A percentile compares a stretch with the other conserved stretches of the same genome.
Evolutionary conservation across 2,888 invertebrate genomes (phyloP).

Genomic region (Phorcus lineatus): DNA sequence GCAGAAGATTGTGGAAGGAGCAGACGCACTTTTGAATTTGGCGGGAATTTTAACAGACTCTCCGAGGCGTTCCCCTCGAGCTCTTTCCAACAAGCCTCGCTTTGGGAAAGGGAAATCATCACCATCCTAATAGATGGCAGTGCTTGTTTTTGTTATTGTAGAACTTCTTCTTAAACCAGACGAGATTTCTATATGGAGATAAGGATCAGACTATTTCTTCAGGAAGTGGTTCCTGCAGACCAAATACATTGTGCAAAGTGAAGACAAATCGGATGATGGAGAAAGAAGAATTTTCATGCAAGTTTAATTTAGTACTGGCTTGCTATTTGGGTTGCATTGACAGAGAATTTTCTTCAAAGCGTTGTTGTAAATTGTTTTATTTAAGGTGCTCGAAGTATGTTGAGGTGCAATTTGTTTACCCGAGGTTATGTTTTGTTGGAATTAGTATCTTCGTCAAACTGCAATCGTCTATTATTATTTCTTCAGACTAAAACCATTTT

Average conservation of each 20-base stretch:
- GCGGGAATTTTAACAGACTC: conserved; percentile 80
- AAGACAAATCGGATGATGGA: too few relatives aligned
- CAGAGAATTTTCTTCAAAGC: not conserved
- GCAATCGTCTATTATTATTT: not conserved
- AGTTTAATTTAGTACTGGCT: not conserved
- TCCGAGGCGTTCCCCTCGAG: not conserved
- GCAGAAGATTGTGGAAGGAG: conserved; percentile 85
- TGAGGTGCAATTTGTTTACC: conserved; percentile 20
- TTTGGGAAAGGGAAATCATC: not conserved
- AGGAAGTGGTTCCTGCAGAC: too few relatives aligned
- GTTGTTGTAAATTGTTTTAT: conserved; percentile 8
- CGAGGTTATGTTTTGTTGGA: conserved; percentile 1
- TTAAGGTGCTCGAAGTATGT: not conserved
- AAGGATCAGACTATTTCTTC: too few relatives aligned
- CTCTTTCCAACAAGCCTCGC: not conserved
- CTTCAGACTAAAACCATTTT: not conserved
- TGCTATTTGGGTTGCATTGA: not conserved
- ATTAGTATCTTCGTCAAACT: not conserved
- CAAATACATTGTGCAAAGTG: too few relatives aligned
- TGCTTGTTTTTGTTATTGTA: not conserved
- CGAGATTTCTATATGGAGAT: conserved; percentile 7
- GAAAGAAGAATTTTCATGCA: too few relatives aligned
- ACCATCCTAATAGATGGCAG: not conserved
- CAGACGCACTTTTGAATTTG: conserved; percentile 86
- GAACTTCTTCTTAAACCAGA: conserved; percentile 12